These are phyloP conservation scores for Ophiodon elongatus DNA, from an alignment of 2,113 vertebrate genomes.

Conservation along the genomic window DNA sequence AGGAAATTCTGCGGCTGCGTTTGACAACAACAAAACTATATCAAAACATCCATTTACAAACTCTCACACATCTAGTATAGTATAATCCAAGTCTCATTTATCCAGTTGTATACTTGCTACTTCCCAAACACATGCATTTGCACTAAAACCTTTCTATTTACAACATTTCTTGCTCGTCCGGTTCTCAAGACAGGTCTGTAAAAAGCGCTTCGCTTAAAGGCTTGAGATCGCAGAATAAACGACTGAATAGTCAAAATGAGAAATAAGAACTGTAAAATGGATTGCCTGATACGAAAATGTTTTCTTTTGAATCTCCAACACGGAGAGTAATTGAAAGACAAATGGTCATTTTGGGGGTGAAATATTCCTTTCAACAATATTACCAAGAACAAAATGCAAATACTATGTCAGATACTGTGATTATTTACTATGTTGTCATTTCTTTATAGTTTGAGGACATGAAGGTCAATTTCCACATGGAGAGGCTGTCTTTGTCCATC, in stretches of 20 bases:
- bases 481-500: constrained; percentile 89
- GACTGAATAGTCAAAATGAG: no score
- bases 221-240: no score
- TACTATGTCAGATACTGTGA: neutral
- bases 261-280: no score
- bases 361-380: neutral
- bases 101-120: neutral
- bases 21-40: neutral
- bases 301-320: no score
- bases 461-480: constrained; percentile 91
- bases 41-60: neutral
- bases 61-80: neutral
- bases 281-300: no score
- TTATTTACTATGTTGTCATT: neutral
- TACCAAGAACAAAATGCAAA: neutral
- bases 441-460: constrained; percentile 92
- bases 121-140: neutral
- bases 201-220: no score
- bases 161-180: neutral
- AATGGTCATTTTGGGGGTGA: neutral
- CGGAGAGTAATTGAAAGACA: neutral
- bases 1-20: neutral
- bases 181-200: no score
- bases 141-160: neutral
- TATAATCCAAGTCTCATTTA: neutral